phyloP scores from a whole-genome alignment of 2,888 invertebrate species.

The Nephrotoma guestfalica region DNA sequence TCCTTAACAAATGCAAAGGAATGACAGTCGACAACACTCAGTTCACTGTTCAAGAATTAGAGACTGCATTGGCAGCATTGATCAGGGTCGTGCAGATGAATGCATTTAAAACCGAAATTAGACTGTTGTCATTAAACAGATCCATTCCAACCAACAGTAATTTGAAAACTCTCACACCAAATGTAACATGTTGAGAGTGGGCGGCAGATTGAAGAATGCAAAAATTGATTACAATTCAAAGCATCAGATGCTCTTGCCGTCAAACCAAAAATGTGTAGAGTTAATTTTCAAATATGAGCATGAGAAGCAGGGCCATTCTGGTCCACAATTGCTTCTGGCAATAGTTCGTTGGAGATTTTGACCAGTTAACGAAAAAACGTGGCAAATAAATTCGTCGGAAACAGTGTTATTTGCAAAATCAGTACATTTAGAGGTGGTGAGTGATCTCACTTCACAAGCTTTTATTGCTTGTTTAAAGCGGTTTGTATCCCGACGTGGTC shows the following conservation, averaged over 20 bases:
- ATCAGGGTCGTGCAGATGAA: too few relatives aligned
- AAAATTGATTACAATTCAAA: constrained; percentile 4
- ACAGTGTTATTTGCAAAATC: neutral
- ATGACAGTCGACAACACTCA: too few relatives aligned
- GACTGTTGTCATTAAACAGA: neutral
- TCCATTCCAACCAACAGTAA: neutral
- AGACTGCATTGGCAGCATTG: neutral
- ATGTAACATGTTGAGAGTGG: constrained; percentile 2
- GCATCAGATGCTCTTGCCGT: neutral
- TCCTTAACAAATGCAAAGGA: too few relatives aligned
- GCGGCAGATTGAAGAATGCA: constrained; percentile 7
- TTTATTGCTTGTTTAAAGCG: neutral
- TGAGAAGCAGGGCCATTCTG: constrained; percentile 1
- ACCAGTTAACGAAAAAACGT: neutral
- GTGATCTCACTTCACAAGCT: constrained; percentile 3
- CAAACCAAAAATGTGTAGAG: neutral
- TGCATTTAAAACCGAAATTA: too few relatives aligned
- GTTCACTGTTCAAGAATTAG: too few relatives aligned
- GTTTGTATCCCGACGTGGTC: neutral
- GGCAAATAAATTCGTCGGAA: neutral
- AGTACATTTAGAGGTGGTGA: constrained; percentile 9
- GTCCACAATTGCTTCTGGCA: neutral
- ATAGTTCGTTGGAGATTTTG: neutral
- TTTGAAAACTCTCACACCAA: constrained; percentile 4
- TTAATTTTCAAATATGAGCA: constrained; percentile 6